phyloP scores from a whole-genome alignment of 2,797 vertebrate genomes.

The Amniataba percoides region DNA sequence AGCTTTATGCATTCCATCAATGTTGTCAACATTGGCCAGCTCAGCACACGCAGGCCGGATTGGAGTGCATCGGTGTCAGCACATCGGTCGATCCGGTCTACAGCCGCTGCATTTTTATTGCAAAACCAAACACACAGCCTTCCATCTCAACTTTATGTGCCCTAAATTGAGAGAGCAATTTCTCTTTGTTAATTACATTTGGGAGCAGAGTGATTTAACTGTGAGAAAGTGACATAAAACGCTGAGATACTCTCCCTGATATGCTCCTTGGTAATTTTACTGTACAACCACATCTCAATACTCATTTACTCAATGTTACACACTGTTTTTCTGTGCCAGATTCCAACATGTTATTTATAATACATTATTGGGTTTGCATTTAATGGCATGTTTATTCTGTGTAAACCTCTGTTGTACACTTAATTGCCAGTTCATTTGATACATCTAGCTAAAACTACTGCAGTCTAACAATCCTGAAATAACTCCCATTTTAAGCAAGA shows the following conservation, averaged over 20 bases:
- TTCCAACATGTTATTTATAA: background rate
- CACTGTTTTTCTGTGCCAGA: background rate
- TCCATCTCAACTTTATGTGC: conserved; percentile 33
- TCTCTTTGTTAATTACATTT: conserved; percentile 30
- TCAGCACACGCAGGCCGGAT: conserved; percentile 66
- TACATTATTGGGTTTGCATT: conserved; percentile 3
- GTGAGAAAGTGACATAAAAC: background rate
- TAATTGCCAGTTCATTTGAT: background rate
- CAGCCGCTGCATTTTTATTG: conserved; percentile 32
- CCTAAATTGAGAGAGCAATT: conserved; percentile 16
- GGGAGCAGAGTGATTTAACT: conserved; percentile 4
- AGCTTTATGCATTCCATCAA: conserved; percentile 79
- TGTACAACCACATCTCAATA: background rate
- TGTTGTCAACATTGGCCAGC: conserved; percentile 66
- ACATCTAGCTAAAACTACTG: background rate
- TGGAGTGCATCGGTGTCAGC: conserved; percentile 71
- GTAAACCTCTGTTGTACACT: background rate
- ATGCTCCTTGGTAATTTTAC: background rate
- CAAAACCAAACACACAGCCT: conserved; percentile 19
- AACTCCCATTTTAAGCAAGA: background rate
- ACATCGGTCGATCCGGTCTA: conserved; percentile 47
- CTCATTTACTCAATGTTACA: background rate
- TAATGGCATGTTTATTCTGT: background rate
- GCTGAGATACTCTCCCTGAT: background rate
- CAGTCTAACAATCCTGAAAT: background rate